A percentile compares a stretch with the other conserved stretches of the same genome.
phyloP scores from a whole-genome alignment of 1,140 invertebrate species.

The Neotoxoptera formosana region DNA sequence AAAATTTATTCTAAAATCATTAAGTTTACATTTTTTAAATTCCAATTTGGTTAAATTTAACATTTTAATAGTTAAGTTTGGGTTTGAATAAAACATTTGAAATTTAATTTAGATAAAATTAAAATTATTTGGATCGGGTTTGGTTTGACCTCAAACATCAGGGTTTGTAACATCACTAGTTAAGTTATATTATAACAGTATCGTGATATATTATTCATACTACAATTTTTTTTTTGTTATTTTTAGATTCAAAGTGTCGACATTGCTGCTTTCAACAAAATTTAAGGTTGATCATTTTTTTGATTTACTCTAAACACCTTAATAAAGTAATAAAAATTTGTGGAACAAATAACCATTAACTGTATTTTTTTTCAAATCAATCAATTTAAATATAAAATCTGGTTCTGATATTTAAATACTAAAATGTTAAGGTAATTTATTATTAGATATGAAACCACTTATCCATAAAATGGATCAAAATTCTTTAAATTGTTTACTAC shows the following conservation, averaged over 20 bases:
- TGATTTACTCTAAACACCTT: background rate
- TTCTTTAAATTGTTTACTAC: too few relatives aligned
- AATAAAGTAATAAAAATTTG: background rate
- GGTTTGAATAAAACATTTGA: background rate
- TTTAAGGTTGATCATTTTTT: constrained; percentile 68
- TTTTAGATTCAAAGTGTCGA: constrained; percentile 75
- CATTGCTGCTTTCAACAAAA: constrained; percentile 91
- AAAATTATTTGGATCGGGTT: background rate
- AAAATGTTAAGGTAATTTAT: background rate
- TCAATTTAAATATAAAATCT: background rate
- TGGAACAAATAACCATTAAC: background rate
- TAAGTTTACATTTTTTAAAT: background rate
- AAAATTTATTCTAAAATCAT: too few relatives aligned
- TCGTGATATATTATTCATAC: background rate
- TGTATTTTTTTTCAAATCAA: background rate
- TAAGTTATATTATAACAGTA: background rate
- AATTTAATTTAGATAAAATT: background rate
- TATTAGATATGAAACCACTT: background rate
- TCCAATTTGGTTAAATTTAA: background rate
- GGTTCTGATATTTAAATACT: background rate
- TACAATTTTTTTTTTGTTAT: constrained; percentile 61
- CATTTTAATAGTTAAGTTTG: background rate
- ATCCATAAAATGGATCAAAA: too few relatives aligned
- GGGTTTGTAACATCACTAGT: background rate
- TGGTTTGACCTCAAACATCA: background rate